Base-by-base conservation (phyloP, 2,888 invertebrate genomes). In the Gymnoscelis rufifasciata region DNA sequence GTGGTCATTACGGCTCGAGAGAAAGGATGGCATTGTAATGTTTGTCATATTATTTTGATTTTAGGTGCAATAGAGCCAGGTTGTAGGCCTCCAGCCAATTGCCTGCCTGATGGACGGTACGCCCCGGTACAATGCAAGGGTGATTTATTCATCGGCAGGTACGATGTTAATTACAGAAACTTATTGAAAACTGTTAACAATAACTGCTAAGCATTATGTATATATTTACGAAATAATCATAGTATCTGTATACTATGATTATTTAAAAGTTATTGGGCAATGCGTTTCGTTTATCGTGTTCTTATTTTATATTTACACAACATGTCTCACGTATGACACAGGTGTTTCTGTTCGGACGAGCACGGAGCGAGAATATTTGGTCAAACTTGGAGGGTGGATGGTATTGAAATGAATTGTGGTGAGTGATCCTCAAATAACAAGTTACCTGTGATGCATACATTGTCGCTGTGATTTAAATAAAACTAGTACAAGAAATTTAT, bases 71-170 rank as follows among this genome's bases (percentile, higher is more conserved):
- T 29, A 12, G 52, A 31, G 28, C 35, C 46, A 52, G 64, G 56
- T 29, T 84, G 83, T 53, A 57, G 47, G 24, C 59, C 74, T 7
- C 76, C 79, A 0, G 60, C 71, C 0, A 78, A 60, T 42, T 93
- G 93, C 64, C 78, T 90, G 37, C 73, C 83, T 13, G 90, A 92
- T 62, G 92, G 91, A 7, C 73, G 73, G 10, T 92, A 88, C 75
- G 89, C 89, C 29, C 87, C 92, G 1, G 91, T 91, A 51, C 93
- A 93, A 67, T 93, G 93, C 68, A 93, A 92, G 77, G 92, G 92
- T 27, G 91, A 91, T 60, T 59, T 76, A 53, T 82, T 89, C 52
- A 87, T 80, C 43, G 92, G 92, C 68, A 89, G 92, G 91, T 91
- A 64, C 23, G 28, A 27, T 14, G 28, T 19, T 8, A 28, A 15